Evolutionary conservation across 2,797 vertebrate species (phyloP).

Genomic region (Psittacula echo): DNA sequence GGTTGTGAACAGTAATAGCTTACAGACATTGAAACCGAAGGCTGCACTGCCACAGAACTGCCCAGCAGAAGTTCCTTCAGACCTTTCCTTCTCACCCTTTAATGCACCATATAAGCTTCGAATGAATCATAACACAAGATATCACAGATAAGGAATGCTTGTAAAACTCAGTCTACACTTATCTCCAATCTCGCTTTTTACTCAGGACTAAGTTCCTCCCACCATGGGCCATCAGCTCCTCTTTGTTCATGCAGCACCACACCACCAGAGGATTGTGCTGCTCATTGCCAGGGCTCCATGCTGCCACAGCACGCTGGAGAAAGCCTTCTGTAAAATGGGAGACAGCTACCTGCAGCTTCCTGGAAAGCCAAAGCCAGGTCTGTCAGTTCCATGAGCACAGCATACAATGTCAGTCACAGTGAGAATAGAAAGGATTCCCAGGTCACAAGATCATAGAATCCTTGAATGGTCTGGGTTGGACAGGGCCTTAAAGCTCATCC

Average conservation of each 20-base stretch:
- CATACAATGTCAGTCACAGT: not conserved
- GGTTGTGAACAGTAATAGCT: not conserved
- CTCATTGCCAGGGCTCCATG: not conserved
- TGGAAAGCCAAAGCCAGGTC: not conserved
- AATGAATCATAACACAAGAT: not conserved
- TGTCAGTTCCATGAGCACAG: accelerated
- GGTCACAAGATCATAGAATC: not conserved
- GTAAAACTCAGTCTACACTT: not conserved
- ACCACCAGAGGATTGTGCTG: not conserved
- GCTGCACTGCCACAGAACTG: not conserved
- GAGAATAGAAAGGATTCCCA: not conserved
- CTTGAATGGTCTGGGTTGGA: not conserved
- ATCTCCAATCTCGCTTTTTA: not conserved
- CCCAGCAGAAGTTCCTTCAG: not conserved
- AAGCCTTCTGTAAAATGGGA: accelerated
- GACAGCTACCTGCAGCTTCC: not conserved
- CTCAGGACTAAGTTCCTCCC: accelerated
- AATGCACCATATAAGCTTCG: accelerated
- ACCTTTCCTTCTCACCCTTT: not conserved
- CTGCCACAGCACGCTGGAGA: not conserved
- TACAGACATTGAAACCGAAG: accelerated
- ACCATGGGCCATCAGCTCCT: accelerated
- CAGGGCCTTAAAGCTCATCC: not conserved
- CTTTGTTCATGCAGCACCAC: not conserved
- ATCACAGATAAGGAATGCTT: not conserved